phyloP scores from a whole-genome alignment of 1,140 invertebrate species.

The Phymastichus coffea region DNA sequence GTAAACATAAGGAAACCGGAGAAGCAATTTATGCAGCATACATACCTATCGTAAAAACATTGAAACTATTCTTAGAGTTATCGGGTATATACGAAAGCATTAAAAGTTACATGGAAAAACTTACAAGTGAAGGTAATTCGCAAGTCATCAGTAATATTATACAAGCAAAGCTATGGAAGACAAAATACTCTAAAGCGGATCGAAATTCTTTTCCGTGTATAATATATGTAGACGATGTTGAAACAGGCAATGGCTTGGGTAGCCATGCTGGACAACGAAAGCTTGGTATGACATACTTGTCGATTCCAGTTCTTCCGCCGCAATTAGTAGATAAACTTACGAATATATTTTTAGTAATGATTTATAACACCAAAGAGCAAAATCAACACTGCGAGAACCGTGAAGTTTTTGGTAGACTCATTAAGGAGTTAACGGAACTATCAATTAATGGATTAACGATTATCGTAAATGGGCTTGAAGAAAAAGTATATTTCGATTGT shows the following conservation, averaged over 20 bases:
- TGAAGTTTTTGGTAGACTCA: constrained; percentile 4
- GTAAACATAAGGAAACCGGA: no score
- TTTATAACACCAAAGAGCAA: constrained; percentile 5
- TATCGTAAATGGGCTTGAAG: neutral
- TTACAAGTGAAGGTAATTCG: neutral
- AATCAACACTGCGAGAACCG: constrained; percentile 7
- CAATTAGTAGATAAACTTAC: neutral
- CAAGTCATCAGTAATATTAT: neutral
- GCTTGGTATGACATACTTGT: neutral
- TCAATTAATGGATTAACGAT: neutral
- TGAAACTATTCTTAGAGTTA: constrained; percentile 1
- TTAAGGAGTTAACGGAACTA: constrained; percentile 14
- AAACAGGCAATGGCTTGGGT: neutral
- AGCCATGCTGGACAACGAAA: neutral
- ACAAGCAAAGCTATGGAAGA: neutral
- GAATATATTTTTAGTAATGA: constrained; percentile 3
- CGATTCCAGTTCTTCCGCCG: constrained; percentile 22
- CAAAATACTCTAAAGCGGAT: neutral
- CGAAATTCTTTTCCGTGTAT: neutral
- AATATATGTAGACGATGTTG: neutral
- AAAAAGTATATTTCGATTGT: constrained; percentile 15
- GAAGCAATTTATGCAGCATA: neutral
- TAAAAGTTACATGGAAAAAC: neutral
- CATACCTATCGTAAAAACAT: neutral
- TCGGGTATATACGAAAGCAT: neutral